Evolutionary conservation across 2,113 vertebrate species (phyloP).

Genomic region (Melanotaenia duboulayi): DNA sequence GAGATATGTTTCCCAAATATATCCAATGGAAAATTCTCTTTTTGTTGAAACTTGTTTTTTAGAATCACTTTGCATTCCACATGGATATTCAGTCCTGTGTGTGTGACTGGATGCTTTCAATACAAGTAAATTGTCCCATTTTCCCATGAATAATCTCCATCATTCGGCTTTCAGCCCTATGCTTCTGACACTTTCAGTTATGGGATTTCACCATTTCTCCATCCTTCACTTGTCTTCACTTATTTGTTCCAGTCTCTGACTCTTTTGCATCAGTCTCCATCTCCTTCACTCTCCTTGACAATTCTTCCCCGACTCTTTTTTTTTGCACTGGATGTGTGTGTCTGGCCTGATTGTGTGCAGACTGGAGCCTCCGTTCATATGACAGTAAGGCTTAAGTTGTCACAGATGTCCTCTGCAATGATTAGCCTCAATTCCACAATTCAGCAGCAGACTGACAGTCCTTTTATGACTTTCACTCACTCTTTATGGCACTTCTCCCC

Average conservation of each 20-base stretch:
- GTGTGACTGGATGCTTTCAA: conserved; percentile 14
- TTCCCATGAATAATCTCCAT: conserved; percentile 32
- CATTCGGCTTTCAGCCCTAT: conserved; percentile 24
- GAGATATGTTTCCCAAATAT: conserved; percentile 19
- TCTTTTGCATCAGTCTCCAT: conserved; percentile 8
- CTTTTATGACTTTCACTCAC: conserved; percentile 28
- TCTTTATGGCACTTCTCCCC: not conserved
- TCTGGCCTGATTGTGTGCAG: conserved; percentile 5
- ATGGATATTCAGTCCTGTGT: conserved; percentile 14
- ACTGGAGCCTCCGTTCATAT: conserved; percentile 13
- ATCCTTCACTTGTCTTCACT: conserved; percentile 35
- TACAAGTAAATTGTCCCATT: conserved; percentile 1
- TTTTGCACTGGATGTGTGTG: conserved; percentile 1
- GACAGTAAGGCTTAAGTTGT: conserved; percentile 44
- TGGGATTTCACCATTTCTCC: conserved; percentile 26
- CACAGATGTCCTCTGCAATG: conserved; percentile 23
- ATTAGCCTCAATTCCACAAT: conserved; percentile 35
- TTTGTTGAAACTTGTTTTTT: not conserved
- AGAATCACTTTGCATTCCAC: conserved; percentile 5
- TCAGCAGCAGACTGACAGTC: conserved; percentile 29
- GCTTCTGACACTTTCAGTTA: conserved; percentile 41
- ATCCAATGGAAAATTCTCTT: not conserved
- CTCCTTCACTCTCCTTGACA: not conserved
- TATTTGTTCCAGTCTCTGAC: conserved; percentile 18
- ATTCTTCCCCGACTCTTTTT: conserved; percentile 2